These are phyloP conservation scores for Archegozetes longisetosus DNA, from an alignment of 1,140 invertebrate genomes.

Conservation along the genomic window DNA sequence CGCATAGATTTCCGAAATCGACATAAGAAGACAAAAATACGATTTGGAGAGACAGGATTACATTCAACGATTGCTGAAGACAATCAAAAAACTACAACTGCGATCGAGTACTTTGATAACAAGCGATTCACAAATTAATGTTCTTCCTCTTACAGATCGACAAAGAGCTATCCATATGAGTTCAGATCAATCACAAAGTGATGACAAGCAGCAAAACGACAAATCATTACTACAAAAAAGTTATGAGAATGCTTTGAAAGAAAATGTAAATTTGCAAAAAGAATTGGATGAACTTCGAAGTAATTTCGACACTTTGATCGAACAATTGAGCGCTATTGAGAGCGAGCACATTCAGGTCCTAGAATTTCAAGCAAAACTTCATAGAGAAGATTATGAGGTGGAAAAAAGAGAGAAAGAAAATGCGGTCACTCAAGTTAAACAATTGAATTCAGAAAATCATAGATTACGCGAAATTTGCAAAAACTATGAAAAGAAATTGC, in stretches of 20 bases:
- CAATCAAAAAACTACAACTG: not conserved
- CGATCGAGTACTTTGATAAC: not conserved
- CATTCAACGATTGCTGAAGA: not conserved
- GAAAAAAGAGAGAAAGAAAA: not conserved
- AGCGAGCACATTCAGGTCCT: not conserved
- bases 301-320: not conserved
- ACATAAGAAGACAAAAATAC: not conserved
- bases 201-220: not conserved
- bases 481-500: not conserved
- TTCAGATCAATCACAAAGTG: not conserved
- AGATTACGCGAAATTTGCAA: not conserved
- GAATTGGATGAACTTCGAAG: not conserved
- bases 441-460: not conserved
- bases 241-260: not conserved
- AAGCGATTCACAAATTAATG: not conserved
- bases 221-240: not conserved
- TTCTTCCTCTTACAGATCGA: not conserved
- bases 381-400: not conserved
- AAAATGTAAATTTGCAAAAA: not conserved
- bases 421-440: not conserved
- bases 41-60: not conserved
- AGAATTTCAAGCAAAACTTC: not conserved
- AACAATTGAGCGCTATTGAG: not conserved
- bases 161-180: not conserved
- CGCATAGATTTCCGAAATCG: not conserved